Percentiles rank a stretch among this genome's conserved stretches.
Evolutionary conservation across 2,888 invertebrate genomes (phyloP).

Genomic region (Teleogryllus oceanicus): DNA sequence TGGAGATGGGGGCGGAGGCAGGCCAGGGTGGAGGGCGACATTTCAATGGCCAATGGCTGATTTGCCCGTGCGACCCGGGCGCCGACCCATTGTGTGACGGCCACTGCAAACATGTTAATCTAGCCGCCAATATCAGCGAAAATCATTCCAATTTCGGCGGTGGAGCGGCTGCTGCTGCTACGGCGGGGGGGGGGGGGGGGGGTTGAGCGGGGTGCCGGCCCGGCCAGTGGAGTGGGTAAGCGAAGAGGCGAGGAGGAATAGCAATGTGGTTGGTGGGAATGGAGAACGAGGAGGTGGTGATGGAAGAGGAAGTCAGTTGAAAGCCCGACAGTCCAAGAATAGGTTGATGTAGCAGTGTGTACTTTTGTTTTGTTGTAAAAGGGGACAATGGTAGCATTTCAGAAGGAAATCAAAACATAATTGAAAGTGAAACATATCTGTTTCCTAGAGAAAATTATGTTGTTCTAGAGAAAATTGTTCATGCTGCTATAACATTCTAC

Average conservation of each 20-base stretch:
- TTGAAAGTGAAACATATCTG: too few relatives aligned
- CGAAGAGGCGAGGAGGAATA: not conserved
- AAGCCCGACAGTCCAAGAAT: too few relatives aligned
- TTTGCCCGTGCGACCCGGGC: not conserved
- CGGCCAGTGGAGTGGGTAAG: not conserved
- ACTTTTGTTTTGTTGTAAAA: too few relatives aligned
- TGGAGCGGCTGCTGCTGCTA: not conserved
- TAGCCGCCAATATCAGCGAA: not conserved
- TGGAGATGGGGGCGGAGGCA: not conserved
- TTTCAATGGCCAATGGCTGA: not conserved
- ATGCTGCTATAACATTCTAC: too few relatives aligned
- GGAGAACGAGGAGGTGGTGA: too few relatives aligned
- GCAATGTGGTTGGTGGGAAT: not conserved
- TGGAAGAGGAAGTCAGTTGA: too few relatives aligned
- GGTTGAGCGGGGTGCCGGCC: too few relatives aligned
- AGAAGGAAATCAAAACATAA: too few relatives aligned
- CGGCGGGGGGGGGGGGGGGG: not conserved
- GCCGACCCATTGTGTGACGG: not conserved
- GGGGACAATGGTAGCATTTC: too few relatives aligned
- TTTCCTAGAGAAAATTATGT: too few relatives aligned
- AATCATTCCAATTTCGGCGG: constrained; percentile 11
- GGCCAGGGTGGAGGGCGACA: not conserved
- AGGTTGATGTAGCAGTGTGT: too few relatives aligned
- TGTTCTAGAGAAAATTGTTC: too few relatives aligned
- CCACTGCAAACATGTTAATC: not conserved